phyloP scores from a whole-genome alignment of 2,797 vertebrate species.

The Mormyrops attenuatus region DNA sequence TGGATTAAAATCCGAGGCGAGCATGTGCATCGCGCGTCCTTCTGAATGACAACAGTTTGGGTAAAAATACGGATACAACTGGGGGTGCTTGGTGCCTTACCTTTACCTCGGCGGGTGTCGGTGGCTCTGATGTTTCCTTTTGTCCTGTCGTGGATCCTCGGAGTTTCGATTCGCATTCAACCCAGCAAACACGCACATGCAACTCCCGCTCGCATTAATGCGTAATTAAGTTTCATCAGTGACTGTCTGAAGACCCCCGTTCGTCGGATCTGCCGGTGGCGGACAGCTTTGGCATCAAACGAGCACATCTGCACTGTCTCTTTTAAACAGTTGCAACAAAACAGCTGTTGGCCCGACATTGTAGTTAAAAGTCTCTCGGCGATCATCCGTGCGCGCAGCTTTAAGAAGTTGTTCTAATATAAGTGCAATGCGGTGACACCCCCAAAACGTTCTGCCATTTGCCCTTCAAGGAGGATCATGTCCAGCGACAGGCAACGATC shows the following conservation, averaged over 20 bases:
- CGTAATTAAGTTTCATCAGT: conserved; percentile 8
- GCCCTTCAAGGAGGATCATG: conserved; percentile 54
- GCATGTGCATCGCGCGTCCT: conserved; percentile 31
- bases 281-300: background rate
- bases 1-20: conserved; percentile 1
- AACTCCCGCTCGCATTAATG: background rate
- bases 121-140: background rate
- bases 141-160: background rate
- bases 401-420: background rate
- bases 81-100: background rate
- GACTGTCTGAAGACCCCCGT: background rate
- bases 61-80: background rate
- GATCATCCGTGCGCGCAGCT: background rate
- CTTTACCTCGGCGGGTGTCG: background rate
- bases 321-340: background rate
- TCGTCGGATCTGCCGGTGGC: background rate
- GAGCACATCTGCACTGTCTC: background rate
- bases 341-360: background rate
- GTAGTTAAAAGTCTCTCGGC: background rate
- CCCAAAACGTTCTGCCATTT: conserved; percentile 4
- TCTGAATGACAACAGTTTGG: conserved; percentile 36
- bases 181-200: background rate
- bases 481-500: conserved; percentile 85
- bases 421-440: background rate
- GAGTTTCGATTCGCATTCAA: conserved; percentile 12